Evolutionary conservation across 2,113 vertebrate species (phyloP).

Genomic region (Rhinoptilus africanus): DNA sequence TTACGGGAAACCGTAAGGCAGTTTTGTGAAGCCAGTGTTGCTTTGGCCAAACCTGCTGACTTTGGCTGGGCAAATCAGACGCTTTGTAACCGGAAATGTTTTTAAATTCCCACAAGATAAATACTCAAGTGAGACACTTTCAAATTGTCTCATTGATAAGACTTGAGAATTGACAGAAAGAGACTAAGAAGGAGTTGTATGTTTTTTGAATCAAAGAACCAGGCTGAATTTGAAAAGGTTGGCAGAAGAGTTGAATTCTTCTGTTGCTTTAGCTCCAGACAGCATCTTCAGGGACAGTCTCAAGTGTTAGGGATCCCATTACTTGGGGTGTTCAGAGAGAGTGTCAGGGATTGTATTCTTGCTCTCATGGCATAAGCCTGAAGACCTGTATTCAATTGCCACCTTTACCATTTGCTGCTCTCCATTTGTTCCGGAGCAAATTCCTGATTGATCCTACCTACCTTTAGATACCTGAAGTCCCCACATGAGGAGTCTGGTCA

Average conservation of each 20-base stretch:
- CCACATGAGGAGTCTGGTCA: not conserved
- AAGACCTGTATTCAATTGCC: not conserved
- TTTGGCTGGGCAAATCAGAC: not conserved
- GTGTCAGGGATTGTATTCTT: not conserved
- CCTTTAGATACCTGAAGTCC: not conserved
- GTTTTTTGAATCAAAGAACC: not conserved
- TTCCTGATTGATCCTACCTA: not conserved
- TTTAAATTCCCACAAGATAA: slow-evolving; percentile 40
- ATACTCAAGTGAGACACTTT: not conserved
- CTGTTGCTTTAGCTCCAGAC: not conserved
- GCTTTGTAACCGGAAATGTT: not conserved
- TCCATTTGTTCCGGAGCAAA: not conserved
- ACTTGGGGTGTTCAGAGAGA: not conserved
- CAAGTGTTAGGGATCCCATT: not conserved
- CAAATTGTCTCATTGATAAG: not conserved
- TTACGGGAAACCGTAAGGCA: not conserved
- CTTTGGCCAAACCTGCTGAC: not conserved
- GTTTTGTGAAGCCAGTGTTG: not conserved
- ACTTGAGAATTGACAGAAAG: not conserved
- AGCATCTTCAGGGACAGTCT: not conserved
- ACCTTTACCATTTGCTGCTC: not conserved
- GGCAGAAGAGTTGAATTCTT: not conserved
- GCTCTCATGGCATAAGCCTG: not conserved
- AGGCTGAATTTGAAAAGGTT: not conserved
- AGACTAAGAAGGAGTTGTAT: not conserved